Base-by-base conservation (phyloP, 2,888 invertebrate species). In the Orchesellides sinensis region DNA sequence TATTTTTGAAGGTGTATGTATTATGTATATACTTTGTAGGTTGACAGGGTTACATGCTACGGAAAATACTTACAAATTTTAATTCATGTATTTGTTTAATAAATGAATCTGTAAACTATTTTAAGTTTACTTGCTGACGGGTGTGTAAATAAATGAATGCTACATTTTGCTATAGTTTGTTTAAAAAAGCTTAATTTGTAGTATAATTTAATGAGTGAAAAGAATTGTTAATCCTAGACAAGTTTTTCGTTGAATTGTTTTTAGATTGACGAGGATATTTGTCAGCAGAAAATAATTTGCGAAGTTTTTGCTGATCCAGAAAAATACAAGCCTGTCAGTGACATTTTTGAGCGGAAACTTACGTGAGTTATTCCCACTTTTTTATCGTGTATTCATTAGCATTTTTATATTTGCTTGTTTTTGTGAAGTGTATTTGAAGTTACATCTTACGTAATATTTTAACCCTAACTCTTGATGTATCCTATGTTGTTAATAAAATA, bases 291-390 rank as follows among this genome's bases (percentile, higher is more conserved):
- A 14, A 75, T 89, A 0, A 75, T 89, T 8, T 89, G 89, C 56
- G 89, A 89, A 59, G 81, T 89, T 25, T 86, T 89, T 23, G 84
- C 89, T 6, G 88, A 89, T 17, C 86, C 88, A 8, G 88, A 89
- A 21, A 87, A 86, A 35, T 88, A 78, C 81, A 85, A 88, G 40
- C 89, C 89, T 10, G 85, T 89, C 21, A 86, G 87, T 68, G 88
- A 89, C 29, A 87, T 89, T 72, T 87, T 89, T 70, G 84, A 88
- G 83, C 87, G 85, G 79, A 88, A 88, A 75, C 72, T 88, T 17
- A 87, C 88, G 88, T 88, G 69, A 87, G 86, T 35, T 5, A 32
- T 29, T n/a, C n/a, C n/a, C n/a, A n/a, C n/a, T n/a, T n/a, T n/a
- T 27, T 17, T 40, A 27, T 17, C 14, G 49, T 40, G 35, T 66